Base-by-base conservation (phyloP, 2,113 vertebrate genomes). In the Recurvirostra avosetta region DNA sequence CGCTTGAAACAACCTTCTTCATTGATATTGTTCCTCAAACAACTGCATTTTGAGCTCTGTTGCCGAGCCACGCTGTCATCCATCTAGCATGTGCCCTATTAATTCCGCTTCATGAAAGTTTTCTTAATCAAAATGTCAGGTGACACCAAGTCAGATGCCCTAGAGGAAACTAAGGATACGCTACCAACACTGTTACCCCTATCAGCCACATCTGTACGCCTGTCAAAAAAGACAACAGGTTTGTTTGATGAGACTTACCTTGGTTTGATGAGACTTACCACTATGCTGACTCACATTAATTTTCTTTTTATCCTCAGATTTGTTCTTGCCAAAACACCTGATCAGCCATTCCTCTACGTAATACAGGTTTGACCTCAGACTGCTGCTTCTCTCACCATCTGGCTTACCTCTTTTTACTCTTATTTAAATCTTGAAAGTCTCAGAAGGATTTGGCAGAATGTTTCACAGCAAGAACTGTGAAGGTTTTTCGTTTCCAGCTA, bases 101-200 rank as follows among this genome's bases (percentile, higher is more conserved):
- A 38, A 92, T 88, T 83, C 59, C 49, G 52, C 15, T 67, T 63
- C 63, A 11, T 14, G 15, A 50, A 66, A 26, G 18, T 8, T 92
- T 53, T 40, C 88, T 61, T 91, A 49, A 94, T 86, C 70, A 91
- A 61, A 77, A 36, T 13, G 15, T 36, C 85, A 78, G 73, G 65
- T n/a, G 61, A 47, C 6, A 12, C 16, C 59, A 23, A 78, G 34
- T 11, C 43, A 58, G 47, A 87, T 17, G 16, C 67, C 84, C 65
- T 8, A 6, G 38, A 90, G 81, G 29, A 26, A 63, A 29, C 19
- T 0, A 3, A 74, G 47, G 73, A 25, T 47, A 15, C 4, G 20
- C 80, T 77, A 6, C 55, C 68, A 74, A n/a, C 52, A 2, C 32
- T 8, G 14, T 21, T 56, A 3, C 32, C 34, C 6, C 0, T 9